These are phyloP conservation scores for Cephus cinctus DNA, from an alignment of 1,140 invertebrate genomes.

Conservation along the genomic window DNA sequence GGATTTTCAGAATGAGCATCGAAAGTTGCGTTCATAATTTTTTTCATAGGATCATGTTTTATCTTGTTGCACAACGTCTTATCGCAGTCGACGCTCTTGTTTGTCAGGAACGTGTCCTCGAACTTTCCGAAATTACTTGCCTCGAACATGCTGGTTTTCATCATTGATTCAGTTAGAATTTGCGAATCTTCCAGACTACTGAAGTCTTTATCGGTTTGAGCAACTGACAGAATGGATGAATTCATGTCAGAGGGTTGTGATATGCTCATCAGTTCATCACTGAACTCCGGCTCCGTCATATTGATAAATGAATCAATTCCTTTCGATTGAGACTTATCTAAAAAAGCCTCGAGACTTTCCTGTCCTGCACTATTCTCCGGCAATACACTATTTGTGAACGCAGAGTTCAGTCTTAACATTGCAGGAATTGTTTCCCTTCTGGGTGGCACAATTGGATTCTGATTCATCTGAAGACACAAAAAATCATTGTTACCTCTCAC, in stretches of 20 bases:
- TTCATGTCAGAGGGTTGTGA: constrained; percentile 45
- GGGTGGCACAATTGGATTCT: constrained; percentile 8
- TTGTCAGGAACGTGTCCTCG: constrained; percentile 4
- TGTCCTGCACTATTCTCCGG: constrained; percentile 29
- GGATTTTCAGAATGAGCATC: constrained; percentile 1
- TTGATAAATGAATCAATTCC: constrained; percentile 46
- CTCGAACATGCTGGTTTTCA: constrained; percentile 46
- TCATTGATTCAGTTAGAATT: constrained; percentile 46
- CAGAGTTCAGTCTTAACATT: constrained; percentile 28
- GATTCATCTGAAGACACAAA: constrained; percentile 9
- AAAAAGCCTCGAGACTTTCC: constrained; percentile 45
- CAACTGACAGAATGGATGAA: constrained; percentile 32
- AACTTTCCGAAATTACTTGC: constrained; percentile 14
- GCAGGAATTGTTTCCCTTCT: constrained; percentile 27
- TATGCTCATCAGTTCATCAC: constrained; percentile 38
- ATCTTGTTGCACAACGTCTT: background rate
- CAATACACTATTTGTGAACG: constrained; percentile 11
- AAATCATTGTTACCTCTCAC: too few relatives aligned
- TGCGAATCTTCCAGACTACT: constrained; percentile 32
- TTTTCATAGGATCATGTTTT: background rate
- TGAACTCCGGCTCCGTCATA: constrained; percentile 38
- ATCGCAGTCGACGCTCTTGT: constrained; percentile 9
- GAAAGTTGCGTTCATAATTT: background rate
- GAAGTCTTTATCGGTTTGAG: constrained; percentile 12
- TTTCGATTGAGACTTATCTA: constrained; percentile 44